Evolutionary conservation across 35 echinoderm and acorn worm species (phyloP).

Genomic region (Antedon bifida): DNA sequence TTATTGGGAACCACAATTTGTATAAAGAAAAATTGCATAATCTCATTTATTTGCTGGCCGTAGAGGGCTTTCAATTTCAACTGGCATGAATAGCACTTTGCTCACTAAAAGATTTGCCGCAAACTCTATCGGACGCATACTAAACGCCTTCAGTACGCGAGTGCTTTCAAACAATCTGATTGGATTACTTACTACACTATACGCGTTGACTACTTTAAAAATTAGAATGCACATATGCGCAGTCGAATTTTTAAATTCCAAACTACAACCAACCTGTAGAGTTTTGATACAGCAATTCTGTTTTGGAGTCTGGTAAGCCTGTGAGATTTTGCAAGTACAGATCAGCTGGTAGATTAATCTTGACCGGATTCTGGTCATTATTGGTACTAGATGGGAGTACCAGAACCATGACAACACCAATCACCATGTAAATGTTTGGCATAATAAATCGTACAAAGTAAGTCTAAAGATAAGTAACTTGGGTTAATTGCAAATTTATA

Average conservation of each 20-base stretch:
- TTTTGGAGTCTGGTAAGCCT: neutral
- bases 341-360: neutral
- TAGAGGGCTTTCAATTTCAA: too few relatives aligned
- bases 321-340: neutral
- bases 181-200: too few relatives aligned
- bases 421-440: conserved; percentile 22
- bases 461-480: neutral
- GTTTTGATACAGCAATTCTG: conserved; percentile 31
- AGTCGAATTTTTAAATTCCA: neutral
- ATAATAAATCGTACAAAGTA: conserved; percentile 31
- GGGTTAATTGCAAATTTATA: neutral
- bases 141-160: too few relatives aligned
- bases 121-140: too few relatives aligned
- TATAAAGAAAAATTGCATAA: too few relatives aligned
- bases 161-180: too few relatives aligned
- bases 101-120: too few relatives aligned
- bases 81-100: too few relatives aligned
- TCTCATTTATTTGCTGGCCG: too few relatives aligned
- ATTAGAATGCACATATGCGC: neutral
- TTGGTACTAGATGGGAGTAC: neutral
- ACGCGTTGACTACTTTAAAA: too few relatives aligned
- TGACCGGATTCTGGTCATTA: neutral
- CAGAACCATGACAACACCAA: conserved; percentile 20
- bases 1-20: too few relatives aligned
- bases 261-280: conserved; percentile 2